Base-by-base conservation (phyloP, 2,797 vertebrate species). In the Mus spretus region DNA sequence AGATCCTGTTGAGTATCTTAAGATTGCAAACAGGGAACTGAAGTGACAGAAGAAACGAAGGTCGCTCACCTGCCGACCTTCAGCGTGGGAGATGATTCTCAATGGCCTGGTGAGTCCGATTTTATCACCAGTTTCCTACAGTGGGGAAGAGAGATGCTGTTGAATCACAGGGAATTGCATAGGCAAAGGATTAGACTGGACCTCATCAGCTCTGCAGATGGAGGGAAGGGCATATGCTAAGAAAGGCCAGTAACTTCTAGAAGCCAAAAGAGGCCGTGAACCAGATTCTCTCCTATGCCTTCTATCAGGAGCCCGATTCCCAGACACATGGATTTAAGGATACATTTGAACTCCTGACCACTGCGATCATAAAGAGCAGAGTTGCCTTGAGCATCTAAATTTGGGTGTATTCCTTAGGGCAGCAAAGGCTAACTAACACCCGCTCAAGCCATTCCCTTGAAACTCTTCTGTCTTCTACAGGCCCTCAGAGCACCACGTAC, bases 271-370 rank as follows among this genome's bases (percentile, higher is more conserved):
- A 78, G 14, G 1, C 19, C 67, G 6, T 22, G 53, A 61, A 44
- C 65, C 3, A 1, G 1, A 7, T 14, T 61, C 8, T 55, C 13
- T 50, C 40, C 3, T 3, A 0, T 72, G 31, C 7, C 34, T 63
- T 81, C 53, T 34, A 31, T n/a, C 50, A 75, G 40, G 70, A 4
- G 14, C 6, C n/a, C 19, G 15, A 17, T 20, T 37, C 37, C 44
- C 70, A 7, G 7, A 59, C 31, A 57, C 4, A 17, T 81, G 24
- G 12, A 44, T 31, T 31, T 53, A 28, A 80, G 67, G 22, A 31
- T 28, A 17, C 47, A 6, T 55, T 84, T 65, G 50, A 79, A 74
- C 5, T n/a, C 61, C 63, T 24, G 57, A 72, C 6, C 82, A 89
- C 67, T 1, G 26, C 1, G 50, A 55, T 6, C 0, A 0, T 44